Percentiles rank a stretch among this genome's conserved stretches.
phyloP scores from a whole-genome alignment of 2,888 invertebrate species.

The Colletes collaris region DNA sequence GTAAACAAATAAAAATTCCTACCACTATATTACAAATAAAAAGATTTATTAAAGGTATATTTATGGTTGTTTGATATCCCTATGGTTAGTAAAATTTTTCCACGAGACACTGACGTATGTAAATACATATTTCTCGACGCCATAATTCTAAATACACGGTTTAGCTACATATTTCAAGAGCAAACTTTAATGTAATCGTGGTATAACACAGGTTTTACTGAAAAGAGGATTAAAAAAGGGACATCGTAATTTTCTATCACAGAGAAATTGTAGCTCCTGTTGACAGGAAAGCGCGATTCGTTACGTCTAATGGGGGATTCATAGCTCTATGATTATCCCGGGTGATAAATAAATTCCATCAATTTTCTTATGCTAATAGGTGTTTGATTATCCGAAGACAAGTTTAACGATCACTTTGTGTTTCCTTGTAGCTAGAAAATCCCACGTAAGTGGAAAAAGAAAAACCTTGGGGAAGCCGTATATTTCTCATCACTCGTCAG shows the following conservation, averaged over 20 bases:
- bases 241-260: slow-evolving; percentile 23
- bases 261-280: slow-evolving; percentile 27
- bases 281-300: slow-evolving; percentile 78
- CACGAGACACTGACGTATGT: background rate
- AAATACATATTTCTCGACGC: background rate
- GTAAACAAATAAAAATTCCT: too few species aligned
- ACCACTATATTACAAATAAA: too few species aligned
- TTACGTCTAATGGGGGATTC: background rate
- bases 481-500: background rate
- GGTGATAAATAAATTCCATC: slow-evolving; percentile 18
- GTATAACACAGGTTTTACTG: background rate
- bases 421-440: slow-evolving; percentile 4
- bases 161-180: background rate
- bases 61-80: background rate
- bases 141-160: slow-evolving; percentile 8
- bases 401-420: slow-evolving; percentile 5
- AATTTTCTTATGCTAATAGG: slow-evolving; percentile 3
- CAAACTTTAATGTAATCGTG: background rate
- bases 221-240: slow-evolving; percentile 6
- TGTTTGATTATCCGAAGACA: slow-evolving; percentile 15
- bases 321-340: slow-evolving; percentile 23
- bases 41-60: background rate
- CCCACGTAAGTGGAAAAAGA: background rate
- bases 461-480: background rate
- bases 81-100: background rate